Evolutionary conservation across 1,140 invertebrate species (phyloP), one percentile per base, ranked within the genome.

Genomic region (Olivierus martensii): DNA sequence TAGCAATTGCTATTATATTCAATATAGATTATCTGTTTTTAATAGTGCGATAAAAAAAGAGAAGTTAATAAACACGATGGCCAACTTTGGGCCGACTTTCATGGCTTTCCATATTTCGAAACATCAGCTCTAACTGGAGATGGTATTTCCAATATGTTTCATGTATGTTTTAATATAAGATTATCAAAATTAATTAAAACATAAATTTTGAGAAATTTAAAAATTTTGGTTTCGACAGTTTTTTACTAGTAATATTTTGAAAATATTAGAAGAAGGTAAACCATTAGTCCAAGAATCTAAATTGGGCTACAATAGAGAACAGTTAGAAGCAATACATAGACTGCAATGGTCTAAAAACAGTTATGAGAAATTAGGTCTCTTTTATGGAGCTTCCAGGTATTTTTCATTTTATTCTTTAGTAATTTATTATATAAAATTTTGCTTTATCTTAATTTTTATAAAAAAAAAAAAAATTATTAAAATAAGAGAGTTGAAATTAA

Each of bases 21-120:
- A n/a, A n/a, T n/a, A n/a, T n/a, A n/a, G n/a, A n/a, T n/a, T n/a
- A n/a, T n/a, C n/a, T n/a, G n/a, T n/a, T 28, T 6, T 28, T 28
- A 6, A 28, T 28, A 48, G 46, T 48, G 21, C 34, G 46, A 48
- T 35, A 63, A 64, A 44, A 47, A 51, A 36, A 48, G 68, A 15
- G 54, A 49, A 3, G 64, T 73, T 6, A 68, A 71, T 57, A 67
- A 70, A 37, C 36, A 51, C 11, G 70, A 71, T 48, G 69, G 64
- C 0, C 53, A 62, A 41, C 42, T 71, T 2, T 73, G 70, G 70
- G 65, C 69, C 6, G 64, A 70, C 19, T 54, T 61, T 37, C 62
- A 65, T 50, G 67, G 67, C 4, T 73, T 67, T 58, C 63, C 65
- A 34, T 72, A 70, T 54, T 72, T 69, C 62, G 70, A 72, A 52